Evolutionary conservation across 2,888 invertebrate genomes (phyloP).

Genomic region (Ormyrus rosae): DNA sequence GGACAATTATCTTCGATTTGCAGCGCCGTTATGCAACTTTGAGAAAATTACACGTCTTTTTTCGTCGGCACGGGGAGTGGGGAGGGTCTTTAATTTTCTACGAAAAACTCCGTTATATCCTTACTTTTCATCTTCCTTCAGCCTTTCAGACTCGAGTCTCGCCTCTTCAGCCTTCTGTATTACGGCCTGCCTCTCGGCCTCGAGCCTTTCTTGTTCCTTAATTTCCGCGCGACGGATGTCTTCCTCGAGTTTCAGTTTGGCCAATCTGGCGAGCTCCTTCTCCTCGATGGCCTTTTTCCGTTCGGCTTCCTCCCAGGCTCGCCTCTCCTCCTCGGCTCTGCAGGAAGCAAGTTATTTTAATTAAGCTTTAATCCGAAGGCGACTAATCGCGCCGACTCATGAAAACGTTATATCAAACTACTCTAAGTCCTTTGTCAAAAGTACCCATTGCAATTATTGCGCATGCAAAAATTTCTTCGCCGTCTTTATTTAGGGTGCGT

Average conservation of each 20-base stretch:
- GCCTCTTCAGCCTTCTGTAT: conserved; percentile 71
- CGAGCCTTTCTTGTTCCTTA: conserved; percentile 76
- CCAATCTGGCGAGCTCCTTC: conserved; percentile 68
- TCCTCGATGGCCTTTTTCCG: conserved; percentile 64
- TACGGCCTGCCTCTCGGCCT: conserved; percentile 77
- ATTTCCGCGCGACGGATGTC: conserved; percentile 77
- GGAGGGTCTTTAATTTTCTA: not conserved
- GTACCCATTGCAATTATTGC: no score
- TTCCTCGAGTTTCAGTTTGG: conserved; percentile 72
- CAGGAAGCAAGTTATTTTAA: conserved; percentile 1
- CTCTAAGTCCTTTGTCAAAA: no score
- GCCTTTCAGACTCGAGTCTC: conserved; percentile 61
- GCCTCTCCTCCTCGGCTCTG: conserved; percentile 70
- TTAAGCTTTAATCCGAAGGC: not conserved
- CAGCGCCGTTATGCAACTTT: not conserved
- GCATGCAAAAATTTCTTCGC: no score
- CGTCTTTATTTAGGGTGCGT: no score
- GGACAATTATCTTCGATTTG: not conserved
- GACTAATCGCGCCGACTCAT: no score
- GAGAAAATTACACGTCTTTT: no score
- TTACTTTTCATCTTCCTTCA: conserved; percentile 66
- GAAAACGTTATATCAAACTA: no score
- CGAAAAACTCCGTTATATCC: conserved; percentile 25
- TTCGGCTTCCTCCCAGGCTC: conserved; percentile 67
- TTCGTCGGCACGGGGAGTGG: no score